phyloP scores from a whole-genome alignment of 2,888 invertebrate genomes.

The Andrena bucephala region DNA sequence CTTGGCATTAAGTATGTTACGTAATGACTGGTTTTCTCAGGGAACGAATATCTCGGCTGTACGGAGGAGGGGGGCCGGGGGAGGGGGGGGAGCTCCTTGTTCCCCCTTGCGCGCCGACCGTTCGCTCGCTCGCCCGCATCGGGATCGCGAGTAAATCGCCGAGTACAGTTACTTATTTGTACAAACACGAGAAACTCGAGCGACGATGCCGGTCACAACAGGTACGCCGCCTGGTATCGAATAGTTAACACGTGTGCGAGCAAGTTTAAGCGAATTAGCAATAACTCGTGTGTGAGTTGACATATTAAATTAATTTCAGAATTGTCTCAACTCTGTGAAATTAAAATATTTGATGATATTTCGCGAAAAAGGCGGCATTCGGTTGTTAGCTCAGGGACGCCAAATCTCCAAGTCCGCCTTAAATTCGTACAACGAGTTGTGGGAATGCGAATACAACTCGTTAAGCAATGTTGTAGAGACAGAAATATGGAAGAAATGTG shows the following conservation, averaged over 20 bases:
- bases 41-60: slow-evolving; percentile 58
- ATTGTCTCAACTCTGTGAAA: too few relatives aligned
- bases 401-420: too few relatives aligned
- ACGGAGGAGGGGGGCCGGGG: slow-evolving; percentile 8
- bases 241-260: background rate
- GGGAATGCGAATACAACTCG: too few relatives aligned
- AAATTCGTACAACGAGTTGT: too few relatives aligned
- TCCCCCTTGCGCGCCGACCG: slow-evolving; percentile 13
- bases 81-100: slow-evolving; percentile 37
- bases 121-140: slow-evolving; percentile 12
- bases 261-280: background rate
- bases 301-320: too few relatives aligned
- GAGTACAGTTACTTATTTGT: slow-evolving; percentile 74
- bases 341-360: too few relatives aligned
- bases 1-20: slow-evolving; percentile 69
- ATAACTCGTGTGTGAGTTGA: too few relatives aligned
- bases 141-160: slow-evolving; percentile 61
- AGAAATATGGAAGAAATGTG: too few relatives aligned
- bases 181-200: slow-evolving; percentile 56
- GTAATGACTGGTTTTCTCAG: slow-evolving; percentile 71
- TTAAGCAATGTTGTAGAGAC: too few relatives aligned
- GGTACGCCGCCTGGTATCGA: background rate
- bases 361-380: too few relatives aligned
- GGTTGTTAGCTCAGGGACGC: too few relatives aligned
- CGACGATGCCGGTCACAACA: slow-evolving; percentile 33